Conservation (phyloP, 2,888 invertebrate species). For the Steromphala cineraria region DNA sequence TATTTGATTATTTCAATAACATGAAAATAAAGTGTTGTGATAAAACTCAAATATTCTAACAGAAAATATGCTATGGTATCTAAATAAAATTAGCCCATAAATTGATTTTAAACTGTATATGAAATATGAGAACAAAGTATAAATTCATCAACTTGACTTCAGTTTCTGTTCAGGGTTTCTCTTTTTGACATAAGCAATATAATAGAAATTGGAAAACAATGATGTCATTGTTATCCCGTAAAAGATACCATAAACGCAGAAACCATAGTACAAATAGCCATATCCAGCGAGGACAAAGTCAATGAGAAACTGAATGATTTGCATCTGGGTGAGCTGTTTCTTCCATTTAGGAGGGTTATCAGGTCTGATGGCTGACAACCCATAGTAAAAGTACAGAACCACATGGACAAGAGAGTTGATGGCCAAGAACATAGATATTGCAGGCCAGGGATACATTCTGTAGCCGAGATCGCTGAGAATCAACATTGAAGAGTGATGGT, state of each 20-base stretch:
- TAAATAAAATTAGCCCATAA: too few species aligned
- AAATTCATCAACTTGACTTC: neutral
- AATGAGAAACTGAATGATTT: slow-evolving; percentile 70
- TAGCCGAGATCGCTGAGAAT: slow-evolving; percentile 67
- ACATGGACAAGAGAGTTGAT: slow-evolving; percentile 72
- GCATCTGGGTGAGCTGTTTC: slow-evolving; percentile 69
- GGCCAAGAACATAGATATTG: slow-evolving; percentile 63
- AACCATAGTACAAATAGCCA: slow-evolving; percentile 69
- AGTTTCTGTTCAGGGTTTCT: slow-evolving; percentile 26
- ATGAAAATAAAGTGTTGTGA: too few species aligned
- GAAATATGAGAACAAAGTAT: too few species aligned
- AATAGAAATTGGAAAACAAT: slow-evolving; percentile 72
- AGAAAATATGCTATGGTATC: too few species aligned
- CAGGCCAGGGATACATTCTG: slow-evolving; percentile 66
- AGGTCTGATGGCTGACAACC: slow-evolving; percentile 59
- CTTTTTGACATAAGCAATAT: slow-evolving; percentile 59
- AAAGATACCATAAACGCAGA: slow-evolving; percentile 71
- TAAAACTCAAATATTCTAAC: too few species aligned
- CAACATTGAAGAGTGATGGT: slow-evolving; percentile 73
- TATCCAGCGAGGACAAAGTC: slow-evolving; percentile 59
- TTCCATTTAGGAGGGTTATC: slow-evolving; percentile 68
- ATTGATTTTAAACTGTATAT: too few species aligned
- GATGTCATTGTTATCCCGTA: slow-evolving; percentile 69
- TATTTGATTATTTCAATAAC: too few species aligned
- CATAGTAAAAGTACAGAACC: slow-evolving; percentile 71